Evolutionary conservation across 2,113 vertebrate genomes (phyloP), one percentile per base, ranked within the genome.

Genomic region (Alethe diademata): DNA sequence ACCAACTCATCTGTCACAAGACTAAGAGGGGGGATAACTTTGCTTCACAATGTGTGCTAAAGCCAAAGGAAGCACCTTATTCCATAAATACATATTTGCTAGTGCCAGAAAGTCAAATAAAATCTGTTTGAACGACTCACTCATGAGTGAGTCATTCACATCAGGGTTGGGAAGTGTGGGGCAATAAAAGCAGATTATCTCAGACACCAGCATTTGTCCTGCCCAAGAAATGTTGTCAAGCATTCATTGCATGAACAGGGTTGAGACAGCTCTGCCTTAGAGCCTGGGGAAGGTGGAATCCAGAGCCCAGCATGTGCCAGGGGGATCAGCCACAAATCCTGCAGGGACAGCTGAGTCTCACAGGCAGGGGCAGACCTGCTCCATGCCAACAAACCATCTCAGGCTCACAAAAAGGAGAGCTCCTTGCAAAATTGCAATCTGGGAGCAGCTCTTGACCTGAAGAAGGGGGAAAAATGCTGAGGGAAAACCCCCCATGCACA

Each of bases 401-500:
- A 72, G 23, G 9, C 17, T 76, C 5, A 3, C 4, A 18, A 14
- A 47, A 78, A 62, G 31, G 3, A 33, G 40, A 22, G 2, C 1
- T 54, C 8, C 2, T 20, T 54, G 9, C 19, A 42, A 60, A 65
- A 76, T 9, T 65, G 8, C 22, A 24, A 0, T 2, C 22, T 84
- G 25, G 64, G n/a, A 76, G 14, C 43, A 92, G 64, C 11, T 65
- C 54, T 69, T 58, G 35, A 45, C 35, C 14, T 45, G 9, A 20
- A 62, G 69, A 92, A 85, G 8, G 13, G 28, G 45, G 20, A 8
- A 80, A 96, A 74, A 81, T 18, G 19, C 67, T 42, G 70, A 76
- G 13, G 17, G 22, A 54, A 88, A 76, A 3, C 1, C 6, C 5
- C 5, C 2, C 9, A 47, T 2, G 2, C 16, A 29, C 16, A 64